Base-by-base conservation (phyloP, 2,888 invertebrate genomes). In the Ditylenchus weischeri region DNA sequence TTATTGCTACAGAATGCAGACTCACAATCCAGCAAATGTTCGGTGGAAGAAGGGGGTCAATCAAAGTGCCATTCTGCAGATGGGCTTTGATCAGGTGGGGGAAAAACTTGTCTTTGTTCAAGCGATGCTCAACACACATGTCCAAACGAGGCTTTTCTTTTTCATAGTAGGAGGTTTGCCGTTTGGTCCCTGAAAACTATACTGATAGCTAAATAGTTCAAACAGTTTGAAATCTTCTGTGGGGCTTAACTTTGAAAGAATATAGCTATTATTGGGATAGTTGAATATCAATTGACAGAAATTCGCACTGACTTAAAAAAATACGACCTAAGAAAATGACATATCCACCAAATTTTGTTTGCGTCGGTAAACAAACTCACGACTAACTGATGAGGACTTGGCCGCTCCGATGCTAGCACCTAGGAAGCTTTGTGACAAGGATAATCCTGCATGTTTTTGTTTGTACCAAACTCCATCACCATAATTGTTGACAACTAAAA, bases 381-480 rank as follows among this genome's bases (percentile, higher is more conserved):
- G 43, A 10, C 43, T 8, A 13, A 15, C 61, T 6, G 38, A 11
- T 18, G 23, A 36, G 21, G 59, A 19, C 23, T 47, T 36, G 13
- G 54, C 54, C 13, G 47, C 29, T 18, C 65, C 65, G 29, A 51
- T 50, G n/a, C 58, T 50, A n/a, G 54, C n/a, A 10, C 65, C 68
- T 23, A 65, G 64, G 38, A 43, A 58, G 35, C 54, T 21, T 57
- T 68, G 65, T 19, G 60, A 48, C 29, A 50, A 15, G 35, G 59
- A 60, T 11, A 68, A 38, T 18, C 69, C 75, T 0, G 59, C 68
- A 65, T 65, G 58, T 38, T 68, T 67, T 54, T 82, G 81, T 23
- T 74, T 65, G 69, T 90, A 93, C 84, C 90, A 89, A 64, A 95
- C 86, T 36, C 94, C 94, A 84, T 94, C 93, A 0, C 90, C 93